Evolutionary conservation across 37 sponge, comb jelly and placozoan species (phyloP), one percentile per base, ranked within the genome.

Genomic region (Axinella damicornis): DNA sequence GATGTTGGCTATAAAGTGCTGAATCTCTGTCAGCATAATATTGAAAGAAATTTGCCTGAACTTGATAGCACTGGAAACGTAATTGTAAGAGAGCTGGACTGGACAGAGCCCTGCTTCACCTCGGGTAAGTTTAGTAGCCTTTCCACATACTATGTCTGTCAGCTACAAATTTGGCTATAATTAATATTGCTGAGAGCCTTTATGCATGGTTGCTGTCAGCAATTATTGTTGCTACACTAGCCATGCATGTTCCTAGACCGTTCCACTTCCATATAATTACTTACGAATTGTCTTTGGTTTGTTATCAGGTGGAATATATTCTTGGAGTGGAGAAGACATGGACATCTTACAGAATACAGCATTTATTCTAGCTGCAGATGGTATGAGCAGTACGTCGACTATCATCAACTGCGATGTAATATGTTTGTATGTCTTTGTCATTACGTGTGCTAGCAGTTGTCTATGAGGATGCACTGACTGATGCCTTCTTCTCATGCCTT

Each of bases 401-500:
- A 56, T 5, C 4, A 33, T 36, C 70, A 71, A 20, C 24, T 39
- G n/a, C 1, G 36, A 65, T 58, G 41, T 32, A n/a, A n/a, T n/a
- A 1, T 59, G 60, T n/a, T 9, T 55, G 27, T 15, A 4, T 46
- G 9, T 46, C 46, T 46, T 4, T 69, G 2, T 13, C 1, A 39
- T 25, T 56, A 1, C 60, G 13, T 40, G 15, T 53, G 21, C 32
- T 2, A 66, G 39, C 35, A 87, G 88, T 80, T 56, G 62, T 87
- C 16, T 87, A 87, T 80, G 81, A 80, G 34, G 67, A 87, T 57
- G 16, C 36, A 4, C 34, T 87, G 16, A 87, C 88, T 21, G 81
- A 80, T 73, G 75, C 81, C n/a, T 87, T 87, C 81, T 65, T 87
- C 40, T 56, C 34, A 12, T 78, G 79, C 40, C 76, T 87, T 36